These are phyloP conservation scores for Zaprionus vittiger DNA, from an alignment of 1,140 invertebrate genomes.

Conservation along the genomic window DNA sequence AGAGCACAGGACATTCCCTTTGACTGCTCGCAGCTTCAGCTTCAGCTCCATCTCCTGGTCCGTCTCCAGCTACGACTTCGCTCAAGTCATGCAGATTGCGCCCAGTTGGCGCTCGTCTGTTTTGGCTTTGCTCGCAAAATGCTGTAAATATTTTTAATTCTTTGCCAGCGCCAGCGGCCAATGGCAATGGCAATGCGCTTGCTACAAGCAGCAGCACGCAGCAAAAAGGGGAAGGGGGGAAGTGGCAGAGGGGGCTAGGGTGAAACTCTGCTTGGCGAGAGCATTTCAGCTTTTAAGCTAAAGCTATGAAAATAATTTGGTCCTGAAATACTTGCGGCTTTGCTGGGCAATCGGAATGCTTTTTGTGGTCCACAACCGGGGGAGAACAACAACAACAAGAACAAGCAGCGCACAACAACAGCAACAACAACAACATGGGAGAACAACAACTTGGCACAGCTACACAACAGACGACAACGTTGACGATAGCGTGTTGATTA, in stretches of 20 bases:
- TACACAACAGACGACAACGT: slow-evolving; percentile 11
- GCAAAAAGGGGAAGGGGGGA: not conserved
- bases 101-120: slow-evolving; percentile 37
- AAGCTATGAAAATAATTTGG: slow-evolving; percentile 82
- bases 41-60: not conserved
- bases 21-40: not conserved
- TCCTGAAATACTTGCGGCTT: slow-evolving; percentile 79
- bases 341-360: slow-evolving; percentile 77
- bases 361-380: slow-evolving; percentile 67
- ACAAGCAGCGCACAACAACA: slow-evolving; percentile 1
- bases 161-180: slow-evolving; percentile 75
- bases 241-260: not conserved
- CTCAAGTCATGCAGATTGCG: slow-evolving; percentile 55
- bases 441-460: slow-evolving; percentile 3
- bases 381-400: slow-evolving; percentile 25
- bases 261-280: slow-evolving; percentile 1
- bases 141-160: slow-evolving; percentile 83
- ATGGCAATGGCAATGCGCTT: slow-evolving; percentile 66
- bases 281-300: slow-evolving; percentile 79
- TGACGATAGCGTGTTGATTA: slow-evolving; percentile 67
- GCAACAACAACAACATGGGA: slow-evolving; percentile 18
- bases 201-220: slow-evolving; percentile 4
- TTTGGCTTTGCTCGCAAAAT: slow-evolving; percentile 55
- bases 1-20: slow-evolving; percentile 69
- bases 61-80: slow-evolving; percentile 19